These are phyloP conservation scores for Acanthacorydalis orientalis DNA, from an alignment of 2,888 invertebrate genomes.

Conservation along the genomic window DNA sequence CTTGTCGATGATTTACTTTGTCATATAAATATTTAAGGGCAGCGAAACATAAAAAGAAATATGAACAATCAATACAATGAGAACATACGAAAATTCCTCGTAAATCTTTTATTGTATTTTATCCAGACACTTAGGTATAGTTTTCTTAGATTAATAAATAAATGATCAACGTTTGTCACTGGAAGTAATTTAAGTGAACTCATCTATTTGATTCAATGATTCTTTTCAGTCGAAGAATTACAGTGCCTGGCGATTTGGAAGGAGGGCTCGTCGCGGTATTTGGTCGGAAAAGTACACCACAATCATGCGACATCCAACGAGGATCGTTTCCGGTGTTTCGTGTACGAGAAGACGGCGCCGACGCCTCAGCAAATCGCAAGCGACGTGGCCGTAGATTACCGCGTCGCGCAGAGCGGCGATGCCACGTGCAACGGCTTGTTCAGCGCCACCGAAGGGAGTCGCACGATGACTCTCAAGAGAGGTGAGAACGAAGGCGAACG, in stretches of 20 bases:
- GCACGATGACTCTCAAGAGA: constrained; percentile 68
- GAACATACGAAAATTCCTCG: too few species aligned
- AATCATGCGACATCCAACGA: constrained; percentile 81
- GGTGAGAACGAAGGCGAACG: constrained; percentile 28
- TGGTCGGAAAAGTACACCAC: constrained; percentile 80
- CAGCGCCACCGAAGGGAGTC: constrained; percentile 73
- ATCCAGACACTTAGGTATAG: background rate
- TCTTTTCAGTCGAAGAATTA: constrained; percentile 65
- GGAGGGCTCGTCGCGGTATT: constrained; percentile 79
- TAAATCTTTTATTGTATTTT: too few species aligned
- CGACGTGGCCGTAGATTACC: constrained; percentile 52
- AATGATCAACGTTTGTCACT: too few species aligned
- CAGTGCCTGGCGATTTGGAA: constrained; percentile 88
- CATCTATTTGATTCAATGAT: constrained; percentile 3
- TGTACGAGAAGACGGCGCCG: constrained; percentile 60
- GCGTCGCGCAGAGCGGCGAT: constrained; percentile 81
- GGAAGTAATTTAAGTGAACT: too few species aligned
- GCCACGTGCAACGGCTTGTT: constrained; percentile 87
- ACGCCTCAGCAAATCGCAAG: constrained; percentile 14
- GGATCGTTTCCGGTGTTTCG: constrained; percentile 88
- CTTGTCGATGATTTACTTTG: too few species aligned
- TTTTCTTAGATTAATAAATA: background rate
- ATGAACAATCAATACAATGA: too few species aligned
- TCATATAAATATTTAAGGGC: too few species aligned
- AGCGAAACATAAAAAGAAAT: too few species aligned